Conservation (phyloP, 1,140 invertebrate genomes). For the Muscidifurax raptorellus region DNA sequence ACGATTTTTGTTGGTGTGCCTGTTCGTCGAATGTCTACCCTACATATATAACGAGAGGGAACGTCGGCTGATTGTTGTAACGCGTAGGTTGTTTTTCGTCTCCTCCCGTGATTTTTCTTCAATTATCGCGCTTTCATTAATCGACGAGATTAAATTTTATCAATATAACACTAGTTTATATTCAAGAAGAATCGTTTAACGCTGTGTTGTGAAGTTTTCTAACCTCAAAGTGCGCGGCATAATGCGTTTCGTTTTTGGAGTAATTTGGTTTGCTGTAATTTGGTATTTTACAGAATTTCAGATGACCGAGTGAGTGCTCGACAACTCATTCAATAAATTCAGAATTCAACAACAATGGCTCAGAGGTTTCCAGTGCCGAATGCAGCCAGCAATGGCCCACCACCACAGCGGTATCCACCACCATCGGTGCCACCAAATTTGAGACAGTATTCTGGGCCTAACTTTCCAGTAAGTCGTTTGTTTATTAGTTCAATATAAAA, state of each 20-base stretch:
- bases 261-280: neutral
- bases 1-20: slow-evolving; percentile 22
- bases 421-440: slow-evolving; percentile 77
- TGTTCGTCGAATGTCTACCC: neutral
- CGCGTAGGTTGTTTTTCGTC: slow-evolving; percentile 12
- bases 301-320: slow-evolving; percentile 23
- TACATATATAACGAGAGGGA: neutral
- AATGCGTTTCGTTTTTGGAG: neutral
- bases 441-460: slow-evolving; percentile 79
- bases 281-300: slow-evolving; percentile 13
- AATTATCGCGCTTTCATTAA: neutral
- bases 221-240: slow-evolving; percentile 12
- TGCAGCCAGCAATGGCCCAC: slow-evolving; percentile 76
- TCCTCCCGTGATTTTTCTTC: neutral
- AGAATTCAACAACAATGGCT: slow-evolving; percentile 73
- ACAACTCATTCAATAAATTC: neutral
- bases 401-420: slow-evolving; percentile 78
- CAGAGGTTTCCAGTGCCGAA: slow-evolving; percentile 59
- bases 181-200: neutral
- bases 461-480: slow-evolving; percentile 77
- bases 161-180: neutral
- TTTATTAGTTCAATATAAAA: slow-evolving; percentile 14
- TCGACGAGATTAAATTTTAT: neutral
- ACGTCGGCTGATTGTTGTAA: slow-evolving; percentile 30
- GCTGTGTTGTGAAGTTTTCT: slow-evolving; percentile 6